Percentiles rank a stretch among this genome's conserved stretches.
Conservation (phyloP, 2,797 vertebrate species). For the Numenius phaeopus region DNA sequence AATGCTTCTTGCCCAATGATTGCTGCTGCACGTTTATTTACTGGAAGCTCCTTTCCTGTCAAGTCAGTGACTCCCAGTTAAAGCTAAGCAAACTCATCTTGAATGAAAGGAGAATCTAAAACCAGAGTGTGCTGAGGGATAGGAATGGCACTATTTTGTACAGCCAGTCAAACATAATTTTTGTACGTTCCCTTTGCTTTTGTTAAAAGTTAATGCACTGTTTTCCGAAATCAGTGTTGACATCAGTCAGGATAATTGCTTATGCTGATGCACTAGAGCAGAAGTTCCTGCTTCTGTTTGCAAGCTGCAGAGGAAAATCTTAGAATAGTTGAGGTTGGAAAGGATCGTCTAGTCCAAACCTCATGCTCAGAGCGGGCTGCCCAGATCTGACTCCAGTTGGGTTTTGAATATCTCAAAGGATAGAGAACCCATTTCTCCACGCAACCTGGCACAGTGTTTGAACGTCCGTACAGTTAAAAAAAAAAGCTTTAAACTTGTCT, state of each 20-base stretch:
- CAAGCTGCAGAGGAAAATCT: background rate
- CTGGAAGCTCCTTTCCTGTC: background rate
- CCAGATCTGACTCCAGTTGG: background rate
- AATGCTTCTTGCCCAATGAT: background rate
- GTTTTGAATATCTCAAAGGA: background rate
- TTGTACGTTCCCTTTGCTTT: background rate
- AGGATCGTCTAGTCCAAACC: background rate
- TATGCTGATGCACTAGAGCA: background rate
- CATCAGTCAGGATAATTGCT: background rate
- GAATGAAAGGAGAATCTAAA: background rate
- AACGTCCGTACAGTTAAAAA: background rate
- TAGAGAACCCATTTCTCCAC: background rate
- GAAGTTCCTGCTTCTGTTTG: background rate
- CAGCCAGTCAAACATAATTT: background rate
- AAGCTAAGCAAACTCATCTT: background rate
- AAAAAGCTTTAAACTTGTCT: accelerated
- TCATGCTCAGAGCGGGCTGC: background rate
- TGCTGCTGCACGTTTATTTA: background rate
- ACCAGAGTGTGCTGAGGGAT: background rate
- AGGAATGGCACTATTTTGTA: background rate
- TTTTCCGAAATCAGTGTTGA: background rate
- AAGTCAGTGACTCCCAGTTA: background rate
- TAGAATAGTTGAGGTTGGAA: background rate
- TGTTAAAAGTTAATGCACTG: background rate
- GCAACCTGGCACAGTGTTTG: background rate